Evolutionary conservation across 2,113 vertebrate genomes (phyloP).

Genomic region (Lipotes vexillifer): DNA sequence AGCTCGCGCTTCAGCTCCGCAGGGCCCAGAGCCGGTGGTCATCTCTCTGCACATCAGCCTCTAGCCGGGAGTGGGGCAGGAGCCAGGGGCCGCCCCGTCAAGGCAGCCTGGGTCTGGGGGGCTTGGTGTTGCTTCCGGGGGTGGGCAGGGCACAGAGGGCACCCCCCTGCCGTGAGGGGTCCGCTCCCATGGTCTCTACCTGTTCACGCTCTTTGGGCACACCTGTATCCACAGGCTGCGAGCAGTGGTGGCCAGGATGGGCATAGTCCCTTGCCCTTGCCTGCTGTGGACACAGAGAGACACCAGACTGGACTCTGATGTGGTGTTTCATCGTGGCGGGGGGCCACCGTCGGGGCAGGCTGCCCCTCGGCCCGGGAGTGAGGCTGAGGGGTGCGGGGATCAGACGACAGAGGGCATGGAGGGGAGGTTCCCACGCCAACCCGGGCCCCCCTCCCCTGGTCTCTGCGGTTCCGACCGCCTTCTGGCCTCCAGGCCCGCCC

Average conservation of each 20-base stretch:
- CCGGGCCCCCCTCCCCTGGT: background rate
- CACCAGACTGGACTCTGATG: rapidly evolving
- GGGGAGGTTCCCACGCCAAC: rapidly evolving
- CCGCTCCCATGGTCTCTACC: rapidly evolving
- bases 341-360: background rate
- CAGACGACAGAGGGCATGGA: background rate
- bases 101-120: rapidly evolving
- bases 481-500: background rate
- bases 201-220: background rate
- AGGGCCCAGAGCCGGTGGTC: background rate
- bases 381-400: too few species aligned
- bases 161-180: rapidly evolving
- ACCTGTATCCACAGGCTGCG: rapidly evolving
- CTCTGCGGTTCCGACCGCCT: rapidly evolving
- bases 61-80: too few species aligned
- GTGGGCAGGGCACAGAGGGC: background rate
- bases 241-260: rapidly evolving
- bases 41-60: background rate
- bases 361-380: background rate
- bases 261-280: rapidly evolving
- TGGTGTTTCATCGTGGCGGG: background rate
- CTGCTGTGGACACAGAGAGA: background rate
- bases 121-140: background rate
- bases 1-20: background rate
- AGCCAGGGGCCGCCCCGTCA: background rate